Evolutionary conservation across 2,113 vertebrate genomes (phyloP).

Genomic region (Rhagologus leucostigma): DNA sequence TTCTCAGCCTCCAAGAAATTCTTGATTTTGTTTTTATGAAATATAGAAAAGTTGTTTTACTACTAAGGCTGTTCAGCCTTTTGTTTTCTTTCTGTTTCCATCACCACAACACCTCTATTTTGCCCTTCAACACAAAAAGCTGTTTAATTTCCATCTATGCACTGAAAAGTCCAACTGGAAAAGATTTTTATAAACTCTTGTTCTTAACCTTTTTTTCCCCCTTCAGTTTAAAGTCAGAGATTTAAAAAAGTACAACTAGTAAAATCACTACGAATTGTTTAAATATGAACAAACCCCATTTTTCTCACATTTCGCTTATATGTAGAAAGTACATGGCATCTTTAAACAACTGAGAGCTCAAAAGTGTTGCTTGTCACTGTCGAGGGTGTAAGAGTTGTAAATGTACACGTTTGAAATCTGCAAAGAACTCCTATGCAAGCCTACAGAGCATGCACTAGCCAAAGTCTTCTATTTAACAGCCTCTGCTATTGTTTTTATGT

Average conservation of each 20-base stretch:
- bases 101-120: constrained; percentile 20
- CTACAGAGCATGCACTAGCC: background rate
- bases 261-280: background rate
- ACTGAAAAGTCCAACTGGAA: background rate
- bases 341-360: background rate
- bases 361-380: background rate
- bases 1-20: constrained; percentile 22
- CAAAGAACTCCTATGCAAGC: background rate
- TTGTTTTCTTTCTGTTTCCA: constrained; percentile 45
- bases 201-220: background rate
- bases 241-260: background rate
- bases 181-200: background rate
- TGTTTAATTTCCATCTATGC: background rate
- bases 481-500: background rate
- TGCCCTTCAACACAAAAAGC: constrained; percentile 14
- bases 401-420: background rate
- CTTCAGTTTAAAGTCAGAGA: background rate
- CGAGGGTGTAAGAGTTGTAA: background rate
- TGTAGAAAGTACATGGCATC: background rate
- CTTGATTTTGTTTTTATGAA: constrained; percentile 1
- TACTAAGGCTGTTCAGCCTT: background rate
- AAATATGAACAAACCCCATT: background rate
- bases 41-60: constrained; percentile 7
- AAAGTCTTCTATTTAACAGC: background rate
- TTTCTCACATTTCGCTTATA: background rate